Conservation (phyloP, 2,888 invertebrate species). For the Gastrophysa polygoni region DNA sequence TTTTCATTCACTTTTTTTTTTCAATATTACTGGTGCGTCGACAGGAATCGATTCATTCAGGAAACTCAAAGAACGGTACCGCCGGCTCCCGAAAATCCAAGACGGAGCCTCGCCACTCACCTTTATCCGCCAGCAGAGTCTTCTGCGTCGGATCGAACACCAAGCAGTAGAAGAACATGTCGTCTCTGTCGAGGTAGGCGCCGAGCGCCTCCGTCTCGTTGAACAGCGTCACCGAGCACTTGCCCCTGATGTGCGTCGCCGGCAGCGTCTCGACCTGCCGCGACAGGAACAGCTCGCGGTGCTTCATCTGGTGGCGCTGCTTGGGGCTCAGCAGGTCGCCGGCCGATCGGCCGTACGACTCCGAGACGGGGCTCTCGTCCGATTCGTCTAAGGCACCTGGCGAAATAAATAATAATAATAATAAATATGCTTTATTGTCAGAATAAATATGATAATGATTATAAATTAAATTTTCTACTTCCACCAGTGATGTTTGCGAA, state of each 20-base stretch:
- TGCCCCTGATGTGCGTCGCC: slow-evolving; percentile 98
- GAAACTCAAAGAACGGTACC: background rate
- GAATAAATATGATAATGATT: too few relatives aligned
- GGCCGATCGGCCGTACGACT: slow-evolving; percentile 38
- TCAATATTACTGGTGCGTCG: too few relatives aligned
- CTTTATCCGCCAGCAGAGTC: slow-evolving; percentile 98
- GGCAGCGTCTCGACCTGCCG: slow-evolving; percentile 97
- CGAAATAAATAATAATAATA: too few relatives aligned
- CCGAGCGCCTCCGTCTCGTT: slow-evolving; percentile 98
- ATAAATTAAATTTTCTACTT: too few relatives aligned
- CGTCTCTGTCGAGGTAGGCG: slow-evolving; percentile 96
- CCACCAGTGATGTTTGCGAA: too few relatives aligned
- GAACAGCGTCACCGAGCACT: slow-evolving; percentile 97
- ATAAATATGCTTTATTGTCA: too few relatives aligned
- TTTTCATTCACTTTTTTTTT: too few relatives aligned
- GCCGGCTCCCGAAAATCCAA: background rate
- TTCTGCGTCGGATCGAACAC: slow-evolving; percentile 99
- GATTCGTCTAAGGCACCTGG: slow-evolving; percentile 58
- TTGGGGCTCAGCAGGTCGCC: slow-evolving; percentile 68
- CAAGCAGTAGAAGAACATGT: slow-evolving; percentile 99
- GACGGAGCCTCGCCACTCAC: slow-evolving; percentile 51
- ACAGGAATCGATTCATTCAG: too few relatives aligned
- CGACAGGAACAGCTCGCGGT: slow-evolving; percentile 97
- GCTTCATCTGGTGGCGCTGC: slow-evolving; percentile 94
- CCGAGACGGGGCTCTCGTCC: slow-evolving; percentile 50